Evolutionary conservation across 1,140 invertebrate genomes (phyloP).

Genomic region (Anagrus nilaparvatae): DNA sequence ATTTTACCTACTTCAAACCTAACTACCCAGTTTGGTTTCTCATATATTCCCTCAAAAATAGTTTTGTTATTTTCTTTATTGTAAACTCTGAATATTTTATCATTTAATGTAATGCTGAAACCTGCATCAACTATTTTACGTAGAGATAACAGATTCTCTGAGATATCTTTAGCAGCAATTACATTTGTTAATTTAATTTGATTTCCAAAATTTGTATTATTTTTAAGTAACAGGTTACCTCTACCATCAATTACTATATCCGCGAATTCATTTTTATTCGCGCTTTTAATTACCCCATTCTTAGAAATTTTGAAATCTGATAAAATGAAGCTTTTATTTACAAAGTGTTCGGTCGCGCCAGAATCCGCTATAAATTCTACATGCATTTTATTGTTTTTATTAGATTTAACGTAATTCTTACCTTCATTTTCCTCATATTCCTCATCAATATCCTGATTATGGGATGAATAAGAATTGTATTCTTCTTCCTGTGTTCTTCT

Average conservation of each 20-base stretch:
- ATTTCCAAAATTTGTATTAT: conserved; percentile 5
- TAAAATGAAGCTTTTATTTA: conserved; percentile 15
- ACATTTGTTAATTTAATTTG: conserved; percentile 18
- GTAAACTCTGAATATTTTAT: conserved; percentile 13
- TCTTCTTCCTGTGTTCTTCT: no score
- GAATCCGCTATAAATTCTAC: conserved; percentile 16
- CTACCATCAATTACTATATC: conserved; percentile 16
- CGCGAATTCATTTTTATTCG: conserved; percentile 17
- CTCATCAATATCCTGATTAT: neutral
- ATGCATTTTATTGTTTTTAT: conserved; percentile 3
- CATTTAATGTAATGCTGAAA: conserved; percentile 16
- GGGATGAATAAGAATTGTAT: no score
- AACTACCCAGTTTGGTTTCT: conserved; percentile 17
- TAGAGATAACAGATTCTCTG: conserved; percentile 17
- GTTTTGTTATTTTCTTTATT: conserved; percentile 15
- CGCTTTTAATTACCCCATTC: conserved; percentile 15
- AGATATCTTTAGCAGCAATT: conserved; percentile 16
- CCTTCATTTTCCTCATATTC: conserved; percentile 1
- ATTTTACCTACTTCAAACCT: conserved; percentile 13
- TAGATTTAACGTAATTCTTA: conserved; percentile 9
- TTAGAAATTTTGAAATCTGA: conserved; percentile 12
- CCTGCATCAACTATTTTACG: conserved; percentile 16
- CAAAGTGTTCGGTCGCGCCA: conserved; percentile 14
- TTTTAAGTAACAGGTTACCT: conserved; percentile 16
- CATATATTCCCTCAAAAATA: conserved; percentile 14